Evolutionary conservation across 1,140 invertebrate genomes (phyloP), one percentile per base, ranked within the genome.

Genomic region (Lamellibrachia luymesi): DNA sequence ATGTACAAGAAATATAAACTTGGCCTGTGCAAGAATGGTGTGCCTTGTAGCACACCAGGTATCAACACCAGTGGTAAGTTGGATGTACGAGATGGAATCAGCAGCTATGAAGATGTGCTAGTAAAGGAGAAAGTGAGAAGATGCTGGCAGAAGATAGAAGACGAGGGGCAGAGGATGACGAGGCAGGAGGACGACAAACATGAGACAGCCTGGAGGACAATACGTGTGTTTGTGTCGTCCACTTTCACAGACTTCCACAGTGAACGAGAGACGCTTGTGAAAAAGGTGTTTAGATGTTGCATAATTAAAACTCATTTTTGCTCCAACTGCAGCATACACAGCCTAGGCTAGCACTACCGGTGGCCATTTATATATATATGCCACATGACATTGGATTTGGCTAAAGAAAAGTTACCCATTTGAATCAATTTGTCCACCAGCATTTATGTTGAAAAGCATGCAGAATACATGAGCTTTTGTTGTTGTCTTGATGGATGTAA

Each of bases 161-260:
- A 50, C 0, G 50, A 52, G n/a, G 50, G 80, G 10, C 7, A 64
- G 38, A 92, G 4, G 5, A 90, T 64, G 50, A 89, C 27, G 13
- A 22, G 49, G 10, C 52, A 49, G 52, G 50, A 92, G 50, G 50
- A n/a, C 10, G 52, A 25, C 2, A 80, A 80, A 92, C 27, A 51
- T 22, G 25, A 90, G 6, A 10, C 27, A 52, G 95, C 93, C 92
- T 96, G 95, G 95, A 95, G 94, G 92, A 95, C 94, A 92, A 94
- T 96, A 2, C 93, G 96, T 91, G 93, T 96, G 10, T 96, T 96
- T 95, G 96, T 96, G 1, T 96, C 96, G 10, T 96, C 96, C 92
- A 96, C 96, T 92, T 96, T 96, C 93, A 95, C 95, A 91, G 96
- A 96, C 94, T 96, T 96, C 92, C 95, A 95, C 93, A 95, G 94